phyloP scores from a whole-genome alignment of 2,113 vertebrate species.

The Chaetops frenatus region DNA sequence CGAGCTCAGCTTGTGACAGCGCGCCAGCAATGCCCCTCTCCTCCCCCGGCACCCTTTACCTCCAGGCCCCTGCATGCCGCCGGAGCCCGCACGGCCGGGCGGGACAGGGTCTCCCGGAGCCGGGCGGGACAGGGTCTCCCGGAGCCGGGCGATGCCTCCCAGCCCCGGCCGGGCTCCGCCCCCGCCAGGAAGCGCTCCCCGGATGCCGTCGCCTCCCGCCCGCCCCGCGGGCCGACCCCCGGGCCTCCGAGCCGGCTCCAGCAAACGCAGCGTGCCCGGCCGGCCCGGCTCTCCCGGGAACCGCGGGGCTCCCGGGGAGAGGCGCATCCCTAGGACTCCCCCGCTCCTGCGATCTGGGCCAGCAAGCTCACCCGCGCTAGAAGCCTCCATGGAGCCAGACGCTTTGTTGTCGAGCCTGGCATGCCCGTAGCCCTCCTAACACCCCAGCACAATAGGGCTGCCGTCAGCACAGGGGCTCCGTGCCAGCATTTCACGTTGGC shows the following conservation, averaged over 20 bases:
- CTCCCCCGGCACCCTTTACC: not conserved
- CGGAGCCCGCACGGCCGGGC: not conserved
- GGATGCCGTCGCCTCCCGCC: not conserved
- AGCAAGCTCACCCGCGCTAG: not conserved
- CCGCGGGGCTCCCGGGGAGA: not conserved
- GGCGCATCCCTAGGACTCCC: not conserved
- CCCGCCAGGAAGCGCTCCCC: slow-evolving; percentile 13
- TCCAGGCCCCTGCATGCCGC: not conserved
- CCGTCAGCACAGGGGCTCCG: not conserved
- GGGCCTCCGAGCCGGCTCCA: too few species aligned
- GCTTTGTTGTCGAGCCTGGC: not conserved
- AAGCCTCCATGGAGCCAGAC: not conserved
- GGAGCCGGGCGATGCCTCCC: not conserved
- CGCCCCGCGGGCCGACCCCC: not conserved
- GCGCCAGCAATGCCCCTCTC: too few species aligned
- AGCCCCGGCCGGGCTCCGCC: not conserved
- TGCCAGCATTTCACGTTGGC: not conserved
- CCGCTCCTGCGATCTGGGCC: not conserved
- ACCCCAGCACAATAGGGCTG: not conserved
- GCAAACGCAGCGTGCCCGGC: not conserved
- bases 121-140: not conserved
- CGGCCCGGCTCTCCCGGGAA: not conserved
- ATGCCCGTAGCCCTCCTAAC: not conserved
- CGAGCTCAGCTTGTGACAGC: not conserved
- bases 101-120: not conserved